phyloP scores from a whole-genome alignment of 2,797 vertebrate genomes.

The Sebastes matsubarae region DNA sequence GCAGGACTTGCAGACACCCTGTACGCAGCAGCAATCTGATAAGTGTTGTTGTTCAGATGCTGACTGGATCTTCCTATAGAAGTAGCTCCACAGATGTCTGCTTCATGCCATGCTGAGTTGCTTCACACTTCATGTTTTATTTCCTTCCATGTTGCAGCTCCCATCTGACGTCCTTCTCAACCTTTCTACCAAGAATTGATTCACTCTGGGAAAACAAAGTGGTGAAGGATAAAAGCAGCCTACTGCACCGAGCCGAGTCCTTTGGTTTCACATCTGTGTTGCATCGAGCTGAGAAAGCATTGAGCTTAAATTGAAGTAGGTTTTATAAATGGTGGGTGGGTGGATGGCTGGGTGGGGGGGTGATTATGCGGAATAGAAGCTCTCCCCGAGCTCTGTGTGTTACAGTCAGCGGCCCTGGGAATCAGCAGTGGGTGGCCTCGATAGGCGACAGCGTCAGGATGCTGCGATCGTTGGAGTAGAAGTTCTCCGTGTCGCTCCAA shows the following conservation, averaged over 20 bases:
- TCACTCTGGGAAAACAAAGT: not conserved
- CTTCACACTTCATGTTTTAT: not conserved
- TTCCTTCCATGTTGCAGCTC: slow-evolving; percentile 17
- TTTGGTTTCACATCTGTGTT: slow-evolving; percentile 36
- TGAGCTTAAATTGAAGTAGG: not conserved
- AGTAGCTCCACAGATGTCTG: slow-evolving; percentile 9
- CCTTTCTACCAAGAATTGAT: not conserved
- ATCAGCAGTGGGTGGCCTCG: slow-evolving; percentile 85
- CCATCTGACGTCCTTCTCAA: not conserved
- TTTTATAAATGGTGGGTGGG: slow-evolving; percentile 10
- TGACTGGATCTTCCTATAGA: not conserved
- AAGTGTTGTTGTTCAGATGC: not conserved
- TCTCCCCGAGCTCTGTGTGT: slow-evolving; percentile 8
- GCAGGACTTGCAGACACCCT: not conserved
- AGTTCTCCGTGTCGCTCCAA: slow-evolving; percentile 91
- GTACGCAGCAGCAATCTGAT: not conserved
- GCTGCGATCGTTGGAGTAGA: slow-evolving; percentile 94
- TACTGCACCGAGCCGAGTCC: slow-evolving; percentile 13
- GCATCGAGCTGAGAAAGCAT: slow-evolving; percentile 11
- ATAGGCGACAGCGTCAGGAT: slow-evolving; percentile 95
- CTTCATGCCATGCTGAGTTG: not conserved
- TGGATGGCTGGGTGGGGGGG: not conserved
- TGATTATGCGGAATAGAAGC: slow-evolving; percentile 8
- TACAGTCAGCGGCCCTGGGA: slow-evolving; percentile 43
- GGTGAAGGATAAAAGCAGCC: not conserved